A percentile compares a stretch with the other conserved stretches of the same genome.
These are phyloP conservation scores for Drosophila glabriapex DNA, from an alignment of 2,888 invertebrate species.

Conservation along the genomic window DNA sequence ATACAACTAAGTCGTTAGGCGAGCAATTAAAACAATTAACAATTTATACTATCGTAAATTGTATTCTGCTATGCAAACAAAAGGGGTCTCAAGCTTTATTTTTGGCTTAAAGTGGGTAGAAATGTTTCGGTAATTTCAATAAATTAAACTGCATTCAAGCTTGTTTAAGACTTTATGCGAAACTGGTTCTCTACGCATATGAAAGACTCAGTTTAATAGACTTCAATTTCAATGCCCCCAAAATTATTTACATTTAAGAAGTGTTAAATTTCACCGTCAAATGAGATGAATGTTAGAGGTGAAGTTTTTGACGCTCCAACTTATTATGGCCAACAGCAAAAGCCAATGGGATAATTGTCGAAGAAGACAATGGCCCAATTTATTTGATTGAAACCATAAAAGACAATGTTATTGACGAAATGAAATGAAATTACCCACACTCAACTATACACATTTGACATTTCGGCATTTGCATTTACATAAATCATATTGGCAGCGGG, in stretches of 20 bases:
- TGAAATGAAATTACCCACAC: constrained; percentile 58
- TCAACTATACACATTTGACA: constrained; percentile 66
- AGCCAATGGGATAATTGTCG: constrained; percentile 29
- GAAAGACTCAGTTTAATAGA: not conserved
- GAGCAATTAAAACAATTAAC: not conserved
- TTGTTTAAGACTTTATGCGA: not conserved
- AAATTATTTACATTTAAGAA: not conserved
- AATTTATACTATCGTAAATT: not conserved
- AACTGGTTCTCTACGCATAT: not conserved
- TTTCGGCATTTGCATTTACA: constrained; percentile 75
- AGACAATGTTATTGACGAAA: constrained; percentile 36
- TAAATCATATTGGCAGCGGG: constrained; percentile 71
- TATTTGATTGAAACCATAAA: not conserved
- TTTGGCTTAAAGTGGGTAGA: not conserved
- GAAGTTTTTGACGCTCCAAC: not conserved
- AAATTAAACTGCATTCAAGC: not conserved
- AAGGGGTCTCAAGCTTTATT: not conserved
- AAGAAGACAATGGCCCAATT: constrained; percentile 7
- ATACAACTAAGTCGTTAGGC: not conserved
- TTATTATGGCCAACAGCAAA: not conserved
- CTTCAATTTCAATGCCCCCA: not conserved
- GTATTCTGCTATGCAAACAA: not conserved
- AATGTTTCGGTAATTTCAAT: constrained; percentile 2
- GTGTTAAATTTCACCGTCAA: not conserved
- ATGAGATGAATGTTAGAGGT: not conserved